Base-by-base conservation (phyloP, 2,888 invertebrate species). In the Orthosia gothica region DNA sequence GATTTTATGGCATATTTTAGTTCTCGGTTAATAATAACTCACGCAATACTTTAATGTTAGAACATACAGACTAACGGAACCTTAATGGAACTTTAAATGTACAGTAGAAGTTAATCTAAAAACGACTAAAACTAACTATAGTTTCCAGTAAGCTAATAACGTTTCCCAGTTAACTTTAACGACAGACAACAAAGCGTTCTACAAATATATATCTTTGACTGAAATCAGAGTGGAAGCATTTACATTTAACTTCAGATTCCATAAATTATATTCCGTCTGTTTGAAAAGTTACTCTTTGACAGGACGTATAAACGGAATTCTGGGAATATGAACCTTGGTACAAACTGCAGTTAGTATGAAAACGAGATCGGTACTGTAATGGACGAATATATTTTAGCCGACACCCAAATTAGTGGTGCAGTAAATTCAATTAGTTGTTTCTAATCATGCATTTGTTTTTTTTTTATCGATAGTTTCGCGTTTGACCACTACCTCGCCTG, bases 181-280 rank as follows among this genome's bases (percentile, higher is more conserved):
- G 26, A 73, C 47, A 80, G 23, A 50, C 52, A 23, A 57, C 74
- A 62, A 66, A 74, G 47, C 52, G 45, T 40, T 79, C 49, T 20
- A 32, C 26, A 76, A 76, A 72, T 79, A 64, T 59, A 76, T 40
- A 49, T 79, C 54, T 70, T 76, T 61, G 50, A 50, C 47, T 47
- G 47, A 57, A 80, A 66, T 66, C 62, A 52, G 32, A 63, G 62
- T 62, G 55, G 23, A 59, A 64, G 15, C 16, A 80, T 80, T 74
- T 62, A 62, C 62, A 73, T 80, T 73, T 40, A 74, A 73, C 52
- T 57, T 59, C 23, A 20, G 47, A 67, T 76, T 70, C 23, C 78
- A 79, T 79, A 82, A 79, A 70, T 76, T 76, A 79, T 62, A 76
- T 76, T 67, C 62, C 11, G 65, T 61, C 79, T 50, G 65, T 32